These are phyloP conservation scores for Puntigrus tetrazona DNA, from an alignment of 2,113 vertebrate genomes.

Conservation along the genomic window DNA sequence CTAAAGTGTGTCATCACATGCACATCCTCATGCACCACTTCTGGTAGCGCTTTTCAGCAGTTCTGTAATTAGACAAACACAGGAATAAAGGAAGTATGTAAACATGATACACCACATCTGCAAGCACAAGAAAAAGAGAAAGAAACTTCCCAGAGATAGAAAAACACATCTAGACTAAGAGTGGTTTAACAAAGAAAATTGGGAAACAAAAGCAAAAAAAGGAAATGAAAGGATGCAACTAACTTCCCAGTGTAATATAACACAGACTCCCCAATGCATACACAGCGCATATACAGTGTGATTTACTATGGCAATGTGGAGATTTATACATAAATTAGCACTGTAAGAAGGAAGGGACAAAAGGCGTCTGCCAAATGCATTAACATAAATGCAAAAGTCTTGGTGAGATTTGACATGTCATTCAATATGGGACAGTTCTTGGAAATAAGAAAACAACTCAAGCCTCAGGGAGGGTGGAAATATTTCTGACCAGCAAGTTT, in stretches of 20 bases:
- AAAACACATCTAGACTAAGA: neutral
- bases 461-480: neutral
- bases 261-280: neutral
- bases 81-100: conserved; percentile 25
- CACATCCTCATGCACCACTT: conserved; percentile 11
- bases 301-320: neutral
- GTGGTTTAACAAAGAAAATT: neutral
- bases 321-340: neutral
- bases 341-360: neutral
- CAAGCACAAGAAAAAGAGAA: conserved; percentile 5
- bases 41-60: neutral
- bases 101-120: neutral
- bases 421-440: neutral
- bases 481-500: conserved; percentile 5
- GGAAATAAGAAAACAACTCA: conserved; percentile 3
- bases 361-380: neutral
- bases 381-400: neutral
- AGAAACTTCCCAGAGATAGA: neutral
- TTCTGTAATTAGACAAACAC: neutral
- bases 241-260: conserved; percentile 17
- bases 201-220: conserved; percentile 30
- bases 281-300: neutral
- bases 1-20: neutral
- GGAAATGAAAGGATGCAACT: conserved; percentile 28
- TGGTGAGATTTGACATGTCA: neutral